A percentile compares a stretch with the other conserved stretches of the same genome.
Evolutionary conservation across 2,888 invertebrate species (phyloP).

Genomic region (Yponomeuta sedellus): DNA sequence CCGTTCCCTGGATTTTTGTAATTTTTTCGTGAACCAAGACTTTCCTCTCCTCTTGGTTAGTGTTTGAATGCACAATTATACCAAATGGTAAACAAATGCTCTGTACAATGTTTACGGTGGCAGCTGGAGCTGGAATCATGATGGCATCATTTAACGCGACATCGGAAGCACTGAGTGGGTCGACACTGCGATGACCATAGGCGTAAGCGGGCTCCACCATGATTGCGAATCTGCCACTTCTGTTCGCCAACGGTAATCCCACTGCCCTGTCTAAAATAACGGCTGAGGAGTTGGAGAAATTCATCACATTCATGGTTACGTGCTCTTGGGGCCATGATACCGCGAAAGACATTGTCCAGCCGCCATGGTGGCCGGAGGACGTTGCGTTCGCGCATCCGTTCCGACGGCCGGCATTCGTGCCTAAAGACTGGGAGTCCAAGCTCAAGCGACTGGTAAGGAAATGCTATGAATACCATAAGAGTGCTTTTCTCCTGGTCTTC

Average conservation of each 20-base stretch:
- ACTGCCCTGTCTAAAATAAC: constrained; percentile 80
- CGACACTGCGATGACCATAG: constrained; percentile 65
- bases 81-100: constrained; percentile 39
- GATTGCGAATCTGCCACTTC: constrained; percentile 84
- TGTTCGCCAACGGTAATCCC: constrained; percentile 83
- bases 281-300: constrained; percentile 79
- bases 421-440: constrained; percentile 76
- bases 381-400: constrained; percentile 81
- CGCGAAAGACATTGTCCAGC: constrained; percentile 74
- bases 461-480: constrained; percentile 84
- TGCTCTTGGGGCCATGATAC: constrained; percentile 83
- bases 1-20: constrained; percentile 42
- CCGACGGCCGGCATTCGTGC: constrained; percentile 62
- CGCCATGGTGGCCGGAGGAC: constrained; percentile 84
- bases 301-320: constrained; percentile 85
- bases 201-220: constrained; percentile 61
- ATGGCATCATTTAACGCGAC: constrained; percentile 44
- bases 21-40: constrained; percentile 36
- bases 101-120: constrained; percentile 34
- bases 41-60: constrained; percentile 26
- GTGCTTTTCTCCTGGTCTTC: constrained; percentile 81
- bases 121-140: constrained; percentile 49
- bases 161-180: constrained; percentile 59
- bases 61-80: constrained; percentile 20
- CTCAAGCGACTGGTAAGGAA: constrained; percentile 80